Conservation (phyloP, 2,797 vertebrate genomes). For the Lacerta viridis region DNA sequence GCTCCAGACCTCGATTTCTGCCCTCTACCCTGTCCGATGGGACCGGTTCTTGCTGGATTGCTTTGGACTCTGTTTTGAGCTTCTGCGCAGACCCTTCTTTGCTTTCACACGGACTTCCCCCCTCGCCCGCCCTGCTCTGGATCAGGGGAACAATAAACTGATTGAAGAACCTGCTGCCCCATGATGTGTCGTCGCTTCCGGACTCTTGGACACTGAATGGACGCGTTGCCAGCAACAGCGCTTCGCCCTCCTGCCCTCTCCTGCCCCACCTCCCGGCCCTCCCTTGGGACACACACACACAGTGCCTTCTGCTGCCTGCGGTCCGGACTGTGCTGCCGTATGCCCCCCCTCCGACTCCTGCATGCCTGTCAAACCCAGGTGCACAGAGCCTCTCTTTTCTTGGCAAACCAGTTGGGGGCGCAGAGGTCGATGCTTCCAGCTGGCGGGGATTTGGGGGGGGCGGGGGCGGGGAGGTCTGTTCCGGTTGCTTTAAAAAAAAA, state of each 20-base stretch:
- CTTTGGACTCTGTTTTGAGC: constrained; percentile 34
- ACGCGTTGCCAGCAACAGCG: constrained; percentile 31
- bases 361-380: constrained; percentile 43
- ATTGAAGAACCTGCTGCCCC: constrained; percentile 33
- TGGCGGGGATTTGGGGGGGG: constrained; percentile 17
- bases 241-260: constrained; percentile 5
- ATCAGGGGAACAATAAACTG: constrained; percentile 37
- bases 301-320: constrained; percentile 52
- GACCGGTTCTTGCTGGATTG: constrained; percentile 31
- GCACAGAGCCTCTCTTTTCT: neutral
- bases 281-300: constrained; percentile 27
- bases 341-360: constrained; percentile 15
- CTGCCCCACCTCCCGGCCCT: neutral
- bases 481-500: constrained; percentile 18
- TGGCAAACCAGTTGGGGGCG: constrained; percentile 2
- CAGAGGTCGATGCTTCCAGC: constrained; percentile 30
- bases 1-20: constrained; percentile 37
- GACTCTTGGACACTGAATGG: constrained; percentile 36
- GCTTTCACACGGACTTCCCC: constrained; percentile 32
- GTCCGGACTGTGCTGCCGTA: constrained; percentile 33
- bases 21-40: constrained; percentile 26
- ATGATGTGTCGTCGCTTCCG: constrained; percentile 37
- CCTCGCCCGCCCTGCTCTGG: constrained; percentile 33
- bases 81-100: constrained; percentile 37
- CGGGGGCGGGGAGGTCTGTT: neutral